Evolutionary conservation across 2,888 invertebrate species (phyloP), one percentile per base, ranked within the genome.

Genomic region (Cabera pusaria): DNA sequence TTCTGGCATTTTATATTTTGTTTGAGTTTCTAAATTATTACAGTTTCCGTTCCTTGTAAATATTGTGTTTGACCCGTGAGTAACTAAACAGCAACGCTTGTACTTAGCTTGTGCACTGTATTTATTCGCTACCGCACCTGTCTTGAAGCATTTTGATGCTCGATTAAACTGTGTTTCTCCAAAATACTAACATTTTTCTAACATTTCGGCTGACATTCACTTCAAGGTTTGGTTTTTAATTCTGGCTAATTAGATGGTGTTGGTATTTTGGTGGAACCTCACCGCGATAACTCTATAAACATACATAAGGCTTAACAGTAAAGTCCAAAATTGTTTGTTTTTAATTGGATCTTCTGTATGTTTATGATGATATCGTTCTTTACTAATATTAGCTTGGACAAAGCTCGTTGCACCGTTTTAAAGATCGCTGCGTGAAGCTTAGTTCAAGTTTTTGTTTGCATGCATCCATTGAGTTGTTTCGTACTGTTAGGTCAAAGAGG

Each of bases 231-330:
- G 48, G 52, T 72, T 54, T 49, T 50, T 68, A 64, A 59, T 64
- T 59, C 66, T 72, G 74, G 66, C 67, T 58, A 48, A 56, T 57
- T 75, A 75, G 72, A 79, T 73, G 88, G 88, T 88, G 88, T 88
- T 88, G 87, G 88, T 88, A 88, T 88, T 88, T 88, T 87, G 88
- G 87, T 82, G 86, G 69, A 86, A 77, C 74, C 56, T 70, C 73
- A 72, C 68, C 65, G 61, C 67, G 60, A 50, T 47, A 47, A 37
- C 64, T 71, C 52, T 46, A 62, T 83, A 77, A 84, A 83, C 84
- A 81, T 87, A 80, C 72, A 27, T 43, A 17, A 31, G 32, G 14
- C 14, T 14, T 4, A 14, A 4, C 14, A 3, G 14, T 14, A 14
- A n/a, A n/a, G n/a, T n/a, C n/a, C n/a, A n/a, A n/a, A n/a, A n/a